Evolutionary conservation across 2,797 vertebrate genomes (phyloP).

Genomic region (Gallinago stenura): DNA sequence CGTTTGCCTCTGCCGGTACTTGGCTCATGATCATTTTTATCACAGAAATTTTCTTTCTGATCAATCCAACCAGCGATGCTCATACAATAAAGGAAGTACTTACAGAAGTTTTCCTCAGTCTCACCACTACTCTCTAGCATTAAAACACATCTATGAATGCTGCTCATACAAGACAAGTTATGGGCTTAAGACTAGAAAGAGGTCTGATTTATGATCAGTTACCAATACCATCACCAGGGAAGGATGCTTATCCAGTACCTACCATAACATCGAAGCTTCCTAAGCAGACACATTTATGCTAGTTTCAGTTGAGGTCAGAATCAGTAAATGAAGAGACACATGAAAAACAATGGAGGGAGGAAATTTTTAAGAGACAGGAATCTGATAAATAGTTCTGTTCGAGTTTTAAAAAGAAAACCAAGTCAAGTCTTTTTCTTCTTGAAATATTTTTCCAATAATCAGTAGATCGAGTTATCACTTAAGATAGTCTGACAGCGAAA

Average conservation of each 20-base stretch:
- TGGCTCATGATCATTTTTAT: neutral
- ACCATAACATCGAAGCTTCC: neutral
- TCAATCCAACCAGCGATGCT: neutral
- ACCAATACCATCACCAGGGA: neutral
- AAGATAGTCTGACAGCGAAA: neutral
- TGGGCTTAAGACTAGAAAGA: neutral
- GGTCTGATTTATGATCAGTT: neutral
- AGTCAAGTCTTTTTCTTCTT: neutral
- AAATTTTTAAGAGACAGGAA: neutral
- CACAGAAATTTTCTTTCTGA: neutral
- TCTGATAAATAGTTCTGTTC: neutral
- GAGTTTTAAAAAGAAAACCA: neutral
- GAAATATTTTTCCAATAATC: neutral
- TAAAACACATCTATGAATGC: neutral
- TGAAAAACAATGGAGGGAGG: neutral
- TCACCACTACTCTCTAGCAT: neutral
- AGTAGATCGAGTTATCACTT: neutral
- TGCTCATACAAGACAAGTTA: neutral
- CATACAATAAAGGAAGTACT: neutral
- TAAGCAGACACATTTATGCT: neutral
- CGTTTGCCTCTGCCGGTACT: neutral
- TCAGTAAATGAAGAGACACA: neutral
- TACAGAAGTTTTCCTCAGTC: neutral
- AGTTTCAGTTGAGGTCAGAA: neutral
- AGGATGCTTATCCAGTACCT: neutral